A percentile compares a stretch with the other conserved stretches of the same genome.
phyloP scores from a whole-genome alignment of 2,797 vertebrate species.

The Manis pentadactyla region DNA sequence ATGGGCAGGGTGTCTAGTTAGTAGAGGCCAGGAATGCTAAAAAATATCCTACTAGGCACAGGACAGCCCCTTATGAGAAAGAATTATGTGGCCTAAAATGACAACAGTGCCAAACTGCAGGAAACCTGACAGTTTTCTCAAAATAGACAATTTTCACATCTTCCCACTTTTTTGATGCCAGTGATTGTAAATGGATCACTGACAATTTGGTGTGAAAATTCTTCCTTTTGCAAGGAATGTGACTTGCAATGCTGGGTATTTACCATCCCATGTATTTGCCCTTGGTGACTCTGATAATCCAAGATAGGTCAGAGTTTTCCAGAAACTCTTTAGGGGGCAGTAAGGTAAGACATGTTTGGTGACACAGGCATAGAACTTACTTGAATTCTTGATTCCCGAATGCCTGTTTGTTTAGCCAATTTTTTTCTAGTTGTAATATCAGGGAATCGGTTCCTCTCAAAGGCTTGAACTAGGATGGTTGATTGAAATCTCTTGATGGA shows the following conservation, averaged over 20 bases:
- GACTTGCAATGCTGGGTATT: not conserved
- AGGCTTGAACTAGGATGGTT: not conserved
- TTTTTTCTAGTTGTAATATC: not conserved
- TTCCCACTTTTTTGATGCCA: not conserved
- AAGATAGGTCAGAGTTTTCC: not conserved
- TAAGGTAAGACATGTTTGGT: not conserved
- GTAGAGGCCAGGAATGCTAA: not conserved
- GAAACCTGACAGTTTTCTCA: not conserved
- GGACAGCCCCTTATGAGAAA: not conserved
- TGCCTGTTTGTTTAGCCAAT: not conserved
- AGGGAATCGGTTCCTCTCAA: not conserved
- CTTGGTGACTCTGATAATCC: not conserved
- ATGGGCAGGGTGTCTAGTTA: not conserved
- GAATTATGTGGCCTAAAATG: not conserved
- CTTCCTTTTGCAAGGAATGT: conserved; percentile 8
- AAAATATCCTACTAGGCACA: not conserved
- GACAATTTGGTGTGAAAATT: not conserved
- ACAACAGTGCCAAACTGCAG: not conserved
- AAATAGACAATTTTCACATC: not conserved
- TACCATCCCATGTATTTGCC: not conserved
- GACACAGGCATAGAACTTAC: not conserved
- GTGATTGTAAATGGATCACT: not conserved
- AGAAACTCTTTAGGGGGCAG: not conserved
- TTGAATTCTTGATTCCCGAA: not conserved
- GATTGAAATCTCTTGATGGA: not conserved